Evolutionary conservation across 35 echinoderm and acorn worm species (phyloP), one percentile per base, ranked within the genome.

Genomic region (Heliocidaris erythrogramma): DNA sequence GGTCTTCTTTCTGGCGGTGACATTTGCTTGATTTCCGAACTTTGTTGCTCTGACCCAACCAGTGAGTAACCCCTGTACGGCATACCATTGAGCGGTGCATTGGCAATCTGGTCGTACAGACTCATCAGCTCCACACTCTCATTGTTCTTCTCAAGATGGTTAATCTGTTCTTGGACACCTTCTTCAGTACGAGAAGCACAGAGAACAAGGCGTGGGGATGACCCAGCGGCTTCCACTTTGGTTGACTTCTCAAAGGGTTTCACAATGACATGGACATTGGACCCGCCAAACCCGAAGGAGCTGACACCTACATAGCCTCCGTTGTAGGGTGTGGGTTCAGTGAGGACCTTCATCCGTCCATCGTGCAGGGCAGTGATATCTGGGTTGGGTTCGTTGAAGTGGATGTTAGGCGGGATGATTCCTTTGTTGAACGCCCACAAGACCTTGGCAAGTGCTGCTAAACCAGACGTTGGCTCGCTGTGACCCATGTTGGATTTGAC

Each of bases 401-500:
- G 97, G 27, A 98, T 71, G 84, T 98, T 97, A 4, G 97, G 97
- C 30, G 97, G 96, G 59, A 97, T 98, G 48, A 96, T 30, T 5
- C 95, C 96, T 24, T 96, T 88, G 85, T 96, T 96, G 85, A 98
- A 88, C 16, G 90, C 95, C 48, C 93, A 88, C 17, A 98, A 21
- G 35, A 98, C 94, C 94, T 98, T 98, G 48, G 96, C 97, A 31
- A 98, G 86, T 27, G 96, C 97, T n/a, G 97, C 96, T 12, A 98
- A 92, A 31, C 97, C 97, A 24, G 97, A 96, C 0, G 96, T 96
- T 42, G 97, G 94, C 59, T 98, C 97, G 90, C 93, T 88, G 85
- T 98, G 96, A 13, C 96, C 96, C 97, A 98, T 98, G 92, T 98
- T 98, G 89, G 97, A 98, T 56, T 98, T 98, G 84, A 98, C 97